Conservation (phyloP, 2,113 vertebrate genomes). For the Rhombomys opimus region DNA sequence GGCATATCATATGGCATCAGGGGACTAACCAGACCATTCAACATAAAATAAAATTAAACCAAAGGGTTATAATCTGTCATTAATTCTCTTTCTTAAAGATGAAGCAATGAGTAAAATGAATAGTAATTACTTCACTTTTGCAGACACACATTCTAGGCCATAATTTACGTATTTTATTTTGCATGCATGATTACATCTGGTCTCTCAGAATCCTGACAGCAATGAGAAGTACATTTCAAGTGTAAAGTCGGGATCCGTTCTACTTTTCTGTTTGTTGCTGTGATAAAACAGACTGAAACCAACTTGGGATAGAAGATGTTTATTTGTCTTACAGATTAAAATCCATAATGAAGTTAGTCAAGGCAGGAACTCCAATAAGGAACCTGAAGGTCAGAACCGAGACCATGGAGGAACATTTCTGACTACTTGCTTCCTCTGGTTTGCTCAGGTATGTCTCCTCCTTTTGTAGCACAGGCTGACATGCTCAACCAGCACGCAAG, state of each 20-base stretch:
- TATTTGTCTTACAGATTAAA: background rate
- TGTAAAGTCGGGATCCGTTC: background rate
- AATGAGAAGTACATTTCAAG: background rate
- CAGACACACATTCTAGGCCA: background rate
- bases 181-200: background rate
- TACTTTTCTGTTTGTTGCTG: background rate
- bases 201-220: background rate
- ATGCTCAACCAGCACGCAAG: background rate
- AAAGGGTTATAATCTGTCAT: background rate
- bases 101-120: background rate
- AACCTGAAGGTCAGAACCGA: background rate
- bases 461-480: background rate
- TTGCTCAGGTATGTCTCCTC: background rate
- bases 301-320: background rate
- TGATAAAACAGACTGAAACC: background rate
- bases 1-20: background rate
- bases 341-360: background rate
- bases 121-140: background rate
- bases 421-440: background rate
- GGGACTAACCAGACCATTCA: background rate
- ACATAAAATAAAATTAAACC: background rate
- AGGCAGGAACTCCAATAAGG: background rate
- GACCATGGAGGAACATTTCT: background rate
- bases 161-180: background rate
- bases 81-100: background rate